A percentile compares a stretch with the other conserved stretches of the same genome.
These are phyloP conservation scores for Tupiocoris notatus DNA, from an alignment of 2,888 invertebrate species.

Conservation along the genomic window DNA sequence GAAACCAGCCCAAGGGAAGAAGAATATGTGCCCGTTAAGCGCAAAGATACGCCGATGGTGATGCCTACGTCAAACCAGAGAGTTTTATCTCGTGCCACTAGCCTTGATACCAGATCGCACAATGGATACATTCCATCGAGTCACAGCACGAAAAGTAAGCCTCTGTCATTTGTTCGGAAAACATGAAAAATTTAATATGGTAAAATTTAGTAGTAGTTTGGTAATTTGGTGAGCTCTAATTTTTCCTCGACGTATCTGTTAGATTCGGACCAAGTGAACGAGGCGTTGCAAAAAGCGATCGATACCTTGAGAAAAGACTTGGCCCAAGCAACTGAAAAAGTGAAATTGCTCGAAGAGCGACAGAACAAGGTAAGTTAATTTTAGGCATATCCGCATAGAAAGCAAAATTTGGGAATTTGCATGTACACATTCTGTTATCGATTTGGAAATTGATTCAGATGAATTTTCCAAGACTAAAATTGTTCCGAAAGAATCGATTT, in stretches of 20 bases:
- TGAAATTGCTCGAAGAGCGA: constrained; percentile 38
- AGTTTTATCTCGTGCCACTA: neutral
- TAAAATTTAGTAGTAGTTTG: too few relatives aligned
- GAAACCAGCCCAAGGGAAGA: neutral
- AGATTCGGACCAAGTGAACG: constrained; percentile 31
- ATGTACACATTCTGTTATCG: too few relatives aligned
- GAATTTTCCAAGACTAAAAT: too few relatives aligned
- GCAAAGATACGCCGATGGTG: constrained; percentile 36
- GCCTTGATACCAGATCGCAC: neutral
- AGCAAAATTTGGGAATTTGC: too few relatives aligned
- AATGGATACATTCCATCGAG: constrained; percentile 8
- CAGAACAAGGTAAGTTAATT: constrained; percentile 37
- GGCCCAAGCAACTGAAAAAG: constrained; percentile 34
- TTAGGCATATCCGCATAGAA: too few relatives aligned
- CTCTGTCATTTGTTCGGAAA: too few relatives aligned
- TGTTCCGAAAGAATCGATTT: too few relatives aligned
- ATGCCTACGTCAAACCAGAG: constrained; percentile 28
- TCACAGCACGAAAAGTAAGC: neutral
- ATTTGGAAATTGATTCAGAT: too few relatives aligned
- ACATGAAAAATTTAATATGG: too few relatives aligned
- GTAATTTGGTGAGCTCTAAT: too few relatives aligned
- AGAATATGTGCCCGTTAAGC: constrained; percentile 1
- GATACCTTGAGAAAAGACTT: constrained; percentile 43
- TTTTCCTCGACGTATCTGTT: neutral
- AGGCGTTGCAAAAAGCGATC: constrained; percentile 45